Conservation (phyloP, 1,140 invertebrate species). For the Orchestia grillus region DNA sequence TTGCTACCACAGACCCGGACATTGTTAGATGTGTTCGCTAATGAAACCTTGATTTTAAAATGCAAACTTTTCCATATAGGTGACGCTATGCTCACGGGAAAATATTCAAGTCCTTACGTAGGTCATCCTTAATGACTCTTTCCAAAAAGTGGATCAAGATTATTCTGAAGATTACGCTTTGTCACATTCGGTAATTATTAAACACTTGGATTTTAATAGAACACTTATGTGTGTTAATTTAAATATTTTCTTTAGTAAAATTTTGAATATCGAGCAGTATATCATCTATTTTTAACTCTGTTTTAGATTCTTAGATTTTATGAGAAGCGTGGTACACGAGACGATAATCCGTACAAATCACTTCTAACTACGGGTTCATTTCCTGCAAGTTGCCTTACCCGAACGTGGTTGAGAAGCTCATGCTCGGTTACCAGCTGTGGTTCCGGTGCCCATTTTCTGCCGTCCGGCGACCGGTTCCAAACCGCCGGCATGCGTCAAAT, state of each 20-base stretch:
- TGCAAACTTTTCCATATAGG: neutral
- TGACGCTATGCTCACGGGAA: neutral
- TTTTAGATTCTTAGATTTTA: neutral
- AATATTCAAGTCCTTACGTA: neutral
- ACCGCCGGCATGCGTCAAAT: neutral
- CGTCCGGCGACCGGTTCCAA: neutral
- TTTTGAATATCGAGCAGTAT: neutral
- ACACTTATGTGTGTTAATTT: neutral
- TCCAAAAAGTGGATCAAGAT: neutral
- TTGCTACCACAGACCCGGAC: no score
- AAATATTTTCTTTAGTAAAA: neutral
- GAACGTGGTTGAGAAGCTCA: neutral
- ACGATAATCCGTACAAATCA: neutral
- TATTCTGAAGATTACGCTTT: neutral
- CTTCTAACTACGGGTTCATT: neutral
- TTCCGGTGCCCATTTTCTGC: conserved; percentile 33
- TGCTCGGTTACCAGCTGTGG: conserved; percentile 36
- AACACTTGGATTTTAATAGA: neutral
- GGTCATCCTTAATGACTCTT: neutral
- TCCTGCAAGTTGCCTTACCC: neutral
- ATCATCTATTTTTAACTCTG: neutral
- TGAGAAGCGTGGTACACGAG: neutral
- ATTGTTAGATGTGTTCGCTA: no score
- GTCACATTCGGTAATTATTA: neutral
- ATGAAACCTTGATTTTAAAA: no score